Evolutionary conservation across 1,140 invertebrate species (phyloP).

Genomic region (Calycopis cecrops): DNA sequence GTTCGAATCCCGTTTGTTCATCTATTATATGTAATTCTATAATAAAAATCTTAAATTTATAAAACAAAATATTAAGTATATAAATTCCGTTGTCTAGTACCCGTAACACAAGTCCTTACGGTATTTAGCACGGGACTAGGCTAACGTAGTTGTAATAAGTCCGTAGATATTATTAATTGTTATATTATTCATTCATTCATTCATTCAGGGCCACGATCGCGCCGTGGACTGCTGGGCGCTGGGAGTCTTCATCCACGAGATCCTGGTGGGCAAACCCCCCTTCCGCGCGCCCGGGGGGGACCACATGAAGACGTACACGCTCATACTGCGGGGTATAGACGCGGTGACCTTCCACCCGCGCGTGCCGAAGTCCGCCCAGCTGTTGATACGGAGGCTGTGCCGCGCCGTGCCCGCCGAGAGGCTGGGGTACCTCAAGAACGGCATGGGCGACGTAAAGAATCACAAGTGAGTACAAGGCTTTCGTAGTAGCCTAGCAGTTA

Average conservation of each 20-base stretch:
- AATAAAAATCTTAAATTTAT: too few species aligned
- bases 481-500: too few species aligned
- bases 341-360: constrained; percentile 88
- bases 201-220: constrained; percentile 92
- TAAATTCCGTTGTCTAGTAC: too few species aligned
- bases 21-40: too few species aligned
- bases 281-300: constrained; percentile 89
- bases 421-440: constrained; percentile 93
- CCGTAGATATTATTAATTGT: too few species aligned
- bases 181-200: too few species aligned
- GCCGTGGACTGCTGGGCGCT: constrained; percentile 97
- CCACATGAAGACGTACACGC: constrained; percentile 98
- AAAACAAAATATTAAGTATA: too few species aligned
- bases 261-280: constrained; percentile 94
- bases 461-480: constrained; percentile 85
- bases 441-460: constrained; percentile 93
- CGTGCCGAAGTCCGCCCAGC: constrained; percentile 86
- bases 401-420: constrained; percentile 92
- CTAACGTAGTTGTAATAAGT: too few species aligned
- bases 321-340: constrained; percentile 95
- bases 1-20: too few species aligned
- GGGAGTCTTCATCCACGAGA: constrained; percentile 94
- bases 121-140: too few species aligned
- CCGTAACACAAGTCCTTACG: too few species aligned
- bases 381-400: constrained; percentile 92